Percentiles rank a stretch among this genome's conserved stretches.
Conservation (phyloP, 2,888 invertebrate species). For the Spodoptera exigua region DNA sequence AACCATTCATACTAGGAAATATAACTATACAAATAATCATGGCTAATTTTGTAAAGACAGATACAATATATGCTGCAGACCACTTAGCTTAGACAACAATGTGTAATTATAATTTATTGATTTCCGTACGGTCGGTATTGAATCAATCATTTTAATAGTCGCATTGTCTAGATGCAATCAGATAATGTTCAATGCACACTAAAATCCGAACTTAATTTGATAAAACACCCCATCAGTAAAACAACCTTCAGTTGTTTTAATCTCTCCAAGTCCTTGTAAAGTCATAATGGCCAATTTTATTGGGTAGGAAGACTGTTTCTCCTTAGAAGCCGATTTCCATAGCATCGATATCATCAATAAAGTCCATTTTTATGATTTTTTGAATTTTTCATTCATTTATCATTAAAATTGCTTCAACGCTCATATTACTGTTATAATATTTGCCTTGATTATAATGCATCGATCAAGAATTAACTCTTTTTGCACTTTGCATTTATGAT, state of each 20-base stretch:
- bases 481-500: slow-evolving; percentile 33
- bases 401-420: not conserved
- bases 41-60: slow-evolving; percentile 4
- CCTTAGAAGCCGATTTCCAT: not conserved
- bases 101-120: slow-evolving; percentile 45
- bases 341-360: too few species aligned
- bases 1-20: slow-evolving; percentile 17
- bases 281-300: not conserved
- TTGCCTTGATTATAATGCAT: slow-evolving; percentile 1
- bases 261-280: not conserved
- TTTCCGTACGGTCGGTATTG: slow-evolving; percentile 10
- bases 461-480: slow-evolving; percentile 6
- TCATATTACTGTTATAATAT: slow-evolving; percentile 1
- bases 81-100: slow-evolving; percentile 33
- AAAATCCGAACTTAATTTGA: slow-evolving; percentile 2
- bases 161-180: slow-evolving; percentile 7
- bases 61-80: slow-evolving; percentile 20
- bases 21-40: slow-evolving; percentile 1
- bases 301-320: not conserved
- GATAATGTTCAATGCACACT: slow-evolving; percentile 1
- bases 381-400: too few species aligned
- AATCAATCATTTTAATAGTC: slow-evolving; percentile 31
- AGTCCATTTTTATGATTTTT: too few species aligned
- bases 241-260: too few species aligned
- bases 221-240: too few species aligned